phyloP scores from a whole-genome alignment of 1,140 invertebrate genomes.

The Drosophila equinoxialis region DNA sequence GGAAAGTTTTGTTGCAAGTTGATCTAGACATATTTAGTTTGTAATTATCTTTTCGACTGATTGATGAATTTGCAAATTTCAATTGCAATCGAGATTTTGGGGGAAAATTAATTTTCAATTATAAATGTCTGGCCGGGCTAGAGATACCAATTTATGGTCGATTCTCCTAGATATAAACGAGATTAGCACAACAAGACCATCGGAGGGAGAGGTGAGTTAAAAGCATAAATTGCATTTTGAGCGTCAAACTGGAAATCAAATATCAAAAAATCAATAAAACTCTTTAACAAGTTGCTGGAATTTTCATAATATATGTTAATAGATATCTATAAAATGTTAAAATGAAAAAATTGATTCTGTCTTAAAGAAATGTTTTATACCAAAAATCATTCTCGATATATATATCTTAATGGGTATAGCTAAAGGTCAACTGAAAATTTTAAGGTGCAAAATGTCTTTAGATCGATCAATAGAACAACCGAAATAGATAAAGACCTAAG shows the following conservation, averaged over 20 bases:
- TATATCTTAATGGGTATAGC: no score
- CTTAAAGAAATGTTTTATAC: no score
- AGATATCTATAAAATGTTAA: background rate
- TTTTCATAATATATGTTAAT: background rate
- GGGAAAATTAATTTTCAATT: slow-evolving; percentile 50
- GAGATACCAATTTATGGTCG: slow-evolving; percentile 11
- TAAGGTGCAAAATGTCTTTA: no score
- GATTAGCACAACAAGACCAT: slow-evolving; percentile 4
- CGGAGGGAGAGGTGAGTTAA: background rate
- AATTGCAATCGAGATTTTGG: slow-evolving; percentile 35
- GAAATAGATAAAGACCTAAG: no score
- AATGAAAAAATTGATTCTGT: no score
- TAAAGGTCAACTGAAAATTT: no score
- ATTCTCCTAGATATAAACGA: background rate
- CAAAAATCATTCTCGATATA: no score
- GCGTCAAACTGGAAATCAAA: slow-evolving; percentile 11
- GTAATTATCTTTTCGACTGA: slow-evolving; percentile 44
- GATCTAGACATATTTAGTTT: slow-evolving; percentile 28
- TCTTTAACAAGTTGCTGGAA: background rate
- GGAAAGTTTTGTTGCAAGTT: background rate
- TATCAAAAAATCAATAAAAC: slow-evolving; percentile 12
- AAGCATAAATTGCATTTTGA: slow-evolving; percentile 12
- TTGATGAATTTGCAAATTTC: slow-evolving; percentile 26
- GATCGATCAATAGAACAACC: no score
- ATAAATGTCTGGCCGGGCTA: slow-evolving; percentile 26